Percentiles rank a stretch among this genome's conserved stretches.
phyloP scores from a whole-genome alignment of 2,113 vertebrate genomes.

The Poecilia latipinna region DNA sequence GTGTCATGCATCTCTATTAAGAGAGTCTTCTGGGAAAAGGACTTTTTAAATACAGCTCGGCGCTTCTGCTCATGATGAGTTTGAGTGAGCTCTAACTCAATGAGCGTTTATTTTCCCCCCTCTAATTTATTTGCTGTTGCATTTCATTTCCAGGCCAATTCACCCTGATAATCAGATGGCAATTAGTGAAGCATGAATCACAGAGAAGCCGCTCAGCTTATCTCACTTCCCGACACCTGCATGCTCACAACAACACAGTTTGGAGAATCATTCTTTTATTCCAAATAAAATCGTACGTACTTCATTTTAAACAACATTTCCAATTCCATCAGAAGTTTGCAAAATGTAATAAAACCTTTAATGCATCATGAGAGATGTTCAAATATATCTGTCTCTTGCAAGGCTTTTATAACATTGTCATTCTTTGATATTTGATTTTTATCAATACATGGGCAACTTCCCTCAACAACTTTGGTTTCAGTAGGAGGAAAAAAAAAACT shows the following conservation, averaged over 20 bases:
- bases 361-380: slow-evolving; percentile 66
- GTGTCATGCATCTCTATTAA: slow-evolving; percentile 64
- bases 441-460: slow-evolving; percentile 54
- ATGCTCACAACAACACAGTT: slow-evolving; percentile 74
- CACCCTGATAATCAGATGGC: slow-evolving; percentile 70
- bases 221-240: slow-evolving; percentile 68
- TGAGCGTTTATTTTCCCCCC: slow-evolving; percentile 67
- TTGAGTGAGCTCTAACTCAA: slow-evolving; percentile 64
- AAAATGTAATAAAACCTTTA: slow-evolving; percentile 75
- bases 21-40: slow-evolving; percentile 50
- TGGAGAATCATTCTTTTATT: slow-evolving; percentile 79
- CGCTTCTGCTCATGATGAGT: slow-evolving; percentile 54
- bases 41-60: slow-evolving; percentile 56
- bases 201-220: slow-evolving; percentile 49
- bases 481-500: slow-evolving; percentile 67
- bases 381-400: slow-evolving; percentile 61
- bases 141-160: slow-evolving; percentile 73
- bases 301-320: slow-evolving; percentile 76
- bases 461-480: slow-evolving; percentile 75
- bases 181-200: slow-evolving; percentile 73
- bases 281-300: slow-evolving; percentile 76
- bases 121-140: slow-evolving; percentile 71
- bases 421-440: slow-evolving; percentile 63
- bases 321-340: slow-evolving; percentile 71
- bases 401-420: slow-evolving; percentile 55